Evolutionary conservation across 2,797 vertebrate genomes (phyloP).

Genomic region (Pipistrellus pipistrellus): DNA sequence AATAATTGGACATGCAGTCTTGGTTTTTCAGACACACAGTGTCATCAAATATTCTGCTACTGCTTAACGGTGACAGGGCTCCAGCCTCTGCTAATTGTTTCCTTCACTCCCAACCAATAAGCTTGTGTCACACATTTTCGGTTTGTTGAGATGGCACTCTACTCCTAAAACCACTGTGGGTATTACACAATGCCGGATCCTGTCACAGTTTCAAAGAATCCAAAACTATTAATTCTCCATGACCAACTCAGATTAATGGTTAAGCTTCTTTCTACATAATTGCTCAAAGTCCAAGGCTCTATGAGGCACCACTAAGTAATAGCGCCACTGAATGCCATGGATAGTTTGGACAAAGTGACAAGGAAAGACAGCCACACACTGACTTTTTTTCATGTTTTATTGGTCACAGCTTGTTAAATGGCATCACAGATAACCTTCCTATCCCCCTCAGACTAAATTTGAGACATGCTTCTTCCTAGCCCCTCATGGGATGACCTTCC

Average conservation of each 20-base stretch:
- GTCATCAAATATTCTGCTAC: neutral
- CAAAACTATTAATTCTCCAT: neutral
- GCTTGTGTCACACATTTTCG: neutral
- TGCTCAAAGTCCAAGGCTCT: neutral
- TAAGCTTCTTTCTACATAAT: neutral
- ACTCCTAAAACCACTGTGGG: neutral
- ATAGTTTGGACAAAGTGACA: neutral
- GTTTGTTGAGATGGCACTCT: neutral
- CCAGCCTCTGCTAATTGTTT: neutral
- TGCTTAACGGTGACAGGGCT: neutral
- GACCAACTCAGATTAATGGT: neutral
- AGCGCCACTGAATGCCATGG: neutral
- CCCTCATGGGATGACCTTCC: neutral
- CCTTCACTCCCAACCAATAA: neutral
- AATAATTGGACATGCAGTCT: constrained; percentile 70
- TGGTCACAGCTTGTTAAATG: neutral
- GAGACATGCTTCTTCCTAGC: neutral
- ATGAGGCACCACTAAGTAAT: neutral
- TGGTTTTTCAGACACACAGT: constrained; percentile 1
- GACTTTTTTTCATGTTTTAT: neutral
- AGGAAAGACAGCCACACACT: neutral
- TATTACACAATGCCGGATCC: neutral
- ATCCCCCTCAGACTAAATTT: neutral
- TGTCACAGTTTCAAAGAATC: neutral
- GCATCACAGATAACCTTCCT: neutral